phyloP scores from a whole-genome alignment of 2,797 vertebrate species.

The Enteromius thamalakanensis region DNA sequence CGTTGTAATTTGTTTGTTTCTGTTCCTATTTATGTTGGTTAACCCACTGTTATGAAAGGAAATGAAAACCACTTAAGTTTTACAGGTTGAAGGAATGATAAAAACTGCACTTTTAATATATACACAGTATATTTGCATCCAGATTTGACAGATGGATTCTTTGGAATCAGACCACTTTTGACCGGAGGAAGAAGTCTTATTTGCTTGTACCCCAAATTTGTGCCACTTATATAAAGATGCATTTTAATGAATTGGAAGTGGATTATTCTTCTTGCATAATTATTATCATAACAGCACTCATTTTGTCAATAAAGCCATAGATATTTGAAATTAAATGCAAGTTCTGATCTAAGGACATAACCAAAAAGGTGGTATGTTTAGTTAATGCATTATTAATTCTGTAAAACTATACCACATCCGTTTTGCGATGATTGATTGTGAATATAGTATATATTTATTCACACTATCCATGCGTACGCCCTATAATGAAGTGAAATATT shows the following conservation, averaged over 20 bases:
- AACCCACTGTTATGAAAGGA: conserved; percentile 35
- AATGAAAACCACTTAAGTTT: conserved; percentile 55
- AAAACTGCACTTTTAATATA: conserved; percentile 54
- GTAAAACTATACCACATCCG: neutral
- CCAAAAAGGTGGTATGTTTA: conserved; percentile 16
- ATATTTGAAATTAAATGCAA: conserved; percentile 45
- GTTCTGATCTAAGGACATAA: conserved; percentile 32
- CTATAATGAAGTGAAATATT: conserved; percentile 5
- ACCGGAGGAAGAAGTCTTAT: conserved; percentile 23
- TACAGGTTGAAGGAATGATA: conserved; percentile 25
- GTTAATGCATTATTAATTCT: conserved; percentile 16
- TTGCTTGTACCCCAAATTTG: conserved; percentile 15
- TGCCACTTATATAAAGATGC: conserved; percentile 48
- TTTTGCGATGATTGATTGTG: conserved; percentile 27
- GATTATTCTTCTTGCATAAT: neutral
- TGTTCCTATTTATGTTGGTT: conserved; percentile 30
- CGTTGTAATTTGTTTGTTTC: conserved; percentile 27
- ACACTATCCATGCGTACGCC: neutral
- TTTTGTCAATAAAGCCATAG: conserved; percentile 49
- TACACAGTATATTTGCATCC: conserved; percentile 37
- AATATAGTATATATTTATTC: conserved; percentile 35
- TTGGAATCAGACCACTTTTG: conserved; percentile 13
- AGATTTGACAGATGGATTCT: conserved; percentile 10
- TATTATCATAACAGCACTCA: conserved; percentile 7
- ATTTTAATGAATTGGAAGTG: conserved; percentile 30